phyloP scores from a whole-genome alignment of 2,113 vertebrate genomes.

The Proterorhinus semilunaris region DNA sequence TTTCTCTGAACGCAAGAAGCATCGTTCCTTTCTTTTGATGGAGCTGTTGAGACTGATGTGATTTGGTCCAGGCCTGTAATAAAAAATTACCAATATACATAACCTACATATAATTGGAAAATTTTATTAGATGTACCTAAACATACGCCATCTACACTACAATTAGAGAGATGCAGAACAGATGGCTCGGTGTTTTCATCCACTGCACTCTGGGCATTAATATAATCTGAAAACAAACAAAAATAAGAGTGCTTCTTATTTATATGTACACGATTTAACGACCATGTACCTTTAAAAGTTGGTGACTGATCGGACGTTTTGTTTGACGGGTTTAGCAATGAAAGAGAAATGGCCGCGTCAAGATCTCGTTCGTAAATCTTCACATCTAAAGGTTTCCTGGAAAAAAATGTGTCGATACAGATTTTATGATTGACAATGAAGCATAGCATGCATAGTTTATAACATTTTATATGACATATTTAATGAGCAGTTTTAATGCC shows the following conservation, averaged over 20 bases:
- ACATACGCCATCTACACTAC: conserved; percentile 76
- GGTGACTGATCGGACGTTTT: conserved; percentile 4
- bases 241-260: not conserved
- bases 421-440: no score
- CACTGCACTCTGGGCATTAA: conserved; percentile 22
- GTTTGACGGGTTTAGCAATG: conserved; percentile 53
- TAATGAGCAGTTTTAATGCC: not conserved
- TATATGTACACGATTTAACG: not conserved
- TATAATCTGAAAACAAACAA: conserved; percentile 29
- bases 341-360: conserved; percentile 86
- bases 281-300: conserved; percentile 35
- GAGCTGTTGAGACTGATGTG: conserved; percentile 17
- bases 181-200: conserved; percentile 54
- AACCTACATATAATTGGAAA: not conserved
- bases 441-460: no score
- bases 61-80: conserved; percentile 77
- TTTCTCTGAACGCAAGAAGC: conserved; percentile 36
- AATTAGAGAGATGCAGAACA: conserved; percentile 74
- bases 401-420: conserved; percentile 8
- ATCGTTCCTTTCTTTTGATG: conserved; percentile 53
- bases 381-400: conserved; percentile 82
- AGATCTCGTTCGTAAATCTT: conserved; percentile 83
- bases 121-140: conserved; percentile 66
- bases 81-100: not conserved
- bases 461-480: not conserved